A percentile compares a stretch with the other conserved stretches of the same genome.
Evolutionary conservation across 2,888 invertebrate species (phyloP).

Genomic region (Xestoiulus laeticollis): DNA sequence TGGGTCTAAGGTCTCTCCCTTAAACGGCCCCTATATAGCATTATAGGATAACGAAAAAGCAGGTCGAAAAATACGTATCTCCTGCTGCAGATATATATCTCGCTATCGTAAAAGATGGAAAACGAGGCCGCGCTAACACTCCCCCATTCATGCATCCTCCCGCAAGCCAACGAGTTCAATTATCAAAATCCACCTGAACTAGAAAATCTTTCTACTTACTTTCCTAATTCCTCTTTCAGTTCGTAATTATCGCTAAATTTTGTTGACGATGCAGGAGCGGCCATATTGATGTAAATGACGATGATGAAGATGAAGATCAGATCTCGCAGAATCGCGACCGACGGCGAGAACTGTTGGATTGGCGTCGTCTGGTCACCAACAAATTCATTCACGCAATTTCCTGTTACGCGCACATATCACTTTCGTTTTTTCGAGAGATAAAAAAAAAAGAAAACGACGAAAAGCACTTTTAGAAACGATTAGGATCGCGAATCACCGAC

Average conservation of each 20-base stretch:
- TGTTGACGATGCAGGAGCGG: slow-evolving; percentile 74
- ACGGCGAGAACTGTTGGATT: slow-evolving; percentile 38
- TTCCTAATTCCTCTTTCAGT: slow-evolving; percentile 99
- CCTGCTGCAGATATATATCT: neutral
- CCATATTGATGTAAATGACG: slow-evolving; percentile 56
- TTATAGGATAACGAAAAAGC: neutral
- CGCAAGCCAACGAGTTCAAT: neutral
- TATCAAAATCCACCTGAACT: neutral
- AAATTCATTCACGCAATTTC: slow-evolving; percentile 3
- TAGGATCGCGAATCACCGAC: neutral
- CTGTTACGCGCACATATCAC: neutral
- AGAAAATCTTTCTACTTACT: slow-evolving; percentile 74
- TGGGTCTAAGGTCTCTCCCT: neutral
- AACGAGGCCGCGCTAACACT: neutral
- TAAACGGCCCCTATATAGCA: neutral
- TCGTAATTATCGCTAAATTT: slow-evolving; percentile 99
- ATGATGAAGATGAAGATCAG: slow-evolving; percentile 53
- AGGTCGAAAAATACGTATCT: slow-evolving; percentile 10
- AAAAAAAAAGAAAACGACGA: neutral
- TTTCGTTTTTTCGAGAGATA: no score
- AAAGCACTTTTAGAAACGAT: neutral
- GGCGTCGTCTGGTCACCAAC: slow-evolving; percentile 27
- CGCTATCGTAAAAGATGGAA: neutral
- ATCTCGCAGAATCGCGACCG: slow-evolving; percentile 55
- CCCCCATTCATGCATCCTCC: neutral